Conservation (phyloP, 1,140 invertebrate genomes). For the Zeugodacus cucurbitae region DNA sequence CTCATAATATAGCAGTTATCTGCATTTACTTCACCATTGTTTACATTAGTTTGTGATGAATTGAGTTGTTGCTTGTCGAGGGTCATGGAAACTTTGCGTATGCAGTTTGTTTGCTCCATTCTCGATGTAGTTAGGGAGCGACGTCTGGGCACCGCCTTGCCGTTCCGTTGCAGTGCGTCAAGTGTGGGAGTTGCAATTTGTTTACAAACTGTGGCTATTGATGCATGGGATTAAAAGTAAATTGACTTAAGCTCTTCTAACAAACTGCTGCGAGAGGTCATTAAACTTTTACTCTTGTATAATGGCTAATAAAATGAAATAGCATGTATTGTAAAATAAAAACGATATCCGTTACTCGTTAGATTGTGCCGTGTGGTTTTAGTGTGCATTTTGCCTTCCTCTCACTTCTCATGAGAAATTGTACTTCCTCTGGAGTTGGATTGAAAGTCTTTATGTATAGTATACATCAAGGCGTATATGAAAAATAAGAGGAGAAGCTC, state of each 20-base stretch:
- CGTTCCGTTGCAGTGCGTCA: too few relatives aligned
- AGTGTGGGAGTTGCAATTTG: neutral
- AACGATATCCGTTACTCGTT: neutral
- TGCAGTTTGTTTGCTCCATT: neutral
- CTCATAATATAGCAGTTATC: constrained; percentile 35
- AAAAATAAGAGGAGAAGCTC: too few relatives aligned
- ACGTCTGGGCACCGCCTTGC: too few relatives aligned
- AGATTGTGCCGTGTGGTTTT: too few relatives aligned
- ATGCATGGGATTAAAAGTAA: constrained; percentile 37
- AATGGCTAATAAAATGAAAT: neutral
- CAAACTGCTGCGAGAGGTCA: neutral
- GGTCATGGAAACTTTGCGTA: constrained; percentile 26
- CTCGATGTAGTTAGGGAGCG: neutral
- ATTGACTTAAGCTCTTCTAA: constrained; percentile 37
- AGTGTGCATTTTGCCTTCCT: too few relatives aligned
- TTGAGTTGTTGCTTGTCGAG: constrained; percentile 27
- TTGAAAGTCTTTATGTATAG: too few relatives aligned
- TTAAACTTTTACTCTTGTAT: neutral
- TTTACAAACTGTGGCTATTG: constrained; percentile 35
- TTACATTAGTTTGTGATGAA: constrained; percentile 37
- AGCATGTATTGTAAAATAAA: neutral
- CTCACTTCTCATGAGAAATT: too few relatives aligned
- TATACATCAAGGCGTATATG: too few relatives aligned
- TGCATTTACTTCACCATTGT: constrained; percentile 26
- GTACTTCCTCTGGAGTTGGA: too few relatives aligned